Percentiles rank a stretch among this genome's conserved stretches.
These are phyloP conservation scores for Acrobasis consociella DNA, from an alignment of 2,888 invertebrate genomes.

Conservation along the genomic window DNA sequence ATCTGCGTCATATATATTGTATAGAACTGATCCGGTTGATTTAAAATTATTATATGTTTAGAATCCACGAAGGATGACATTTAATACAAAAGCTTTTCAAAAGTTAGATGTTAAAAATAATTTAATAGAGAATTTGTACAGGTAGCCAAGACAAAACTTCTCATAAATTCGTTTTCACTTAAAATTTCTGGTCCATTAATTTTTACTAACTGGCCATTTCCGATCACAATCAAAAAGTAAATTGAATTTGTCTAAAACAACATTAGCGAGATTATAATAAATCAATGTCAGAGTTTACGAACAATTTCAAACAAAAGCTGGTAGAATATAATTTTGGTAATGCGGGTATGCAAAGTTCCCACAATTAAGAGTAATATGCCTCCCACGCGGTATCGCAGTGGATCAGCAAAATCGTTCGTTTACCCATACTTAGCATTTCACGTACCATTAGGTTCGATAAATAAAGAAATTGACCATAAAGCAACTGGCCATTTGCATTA, in stretches of 20 bases:
- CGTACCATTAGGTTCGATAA: slow-evolving; percentile 58
- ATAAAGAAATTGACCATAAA: slow-evolving; percentile 52
- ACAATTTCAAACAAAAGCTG: slow-evolving; percentile 11
- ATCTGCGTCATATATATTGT: too few relatives aligned
- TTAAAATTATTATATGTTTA: too few relatives aligned
- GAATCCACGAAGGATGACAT: too few relatives aligned
- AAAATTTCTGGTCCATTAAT: neutral
- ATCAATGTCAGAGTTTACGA: neutral
- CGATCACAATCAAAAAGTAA: neutral
- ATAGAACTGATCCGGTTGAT: too few relatives aligned
- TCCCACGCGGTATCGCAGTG: slow-evolving; percentile 44
- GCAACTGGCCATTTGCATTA: slow-evolving; percentile 34
- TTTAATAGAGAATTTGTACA: too few relatives aligned
- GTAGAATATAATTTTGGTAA: slow-evolving; percentile 36
- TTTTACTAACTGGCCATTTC: neutral
- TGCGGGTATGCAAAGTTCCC: slow-evolving; percentile 39
- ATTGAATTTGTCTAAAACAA: neutral
- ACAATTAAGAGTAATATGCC: slow-evolving; percentile 44
- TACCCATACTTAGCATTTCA: slow-evolving; percentile 51
- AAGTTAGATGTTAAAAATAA: too few relatives aligned
- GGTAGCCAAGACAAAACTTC: too few relatives aligned
- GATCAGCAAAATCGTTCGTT: slow-evolving; percentile 36
- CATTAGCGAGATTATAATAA: neutral
- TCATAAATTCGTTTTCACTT: neutral
- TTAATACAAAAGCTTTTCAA: too few relatives aligned